Conservation (phyloP, 2,113 vertebrate genomes). For the Rana temporaria region DNA sequence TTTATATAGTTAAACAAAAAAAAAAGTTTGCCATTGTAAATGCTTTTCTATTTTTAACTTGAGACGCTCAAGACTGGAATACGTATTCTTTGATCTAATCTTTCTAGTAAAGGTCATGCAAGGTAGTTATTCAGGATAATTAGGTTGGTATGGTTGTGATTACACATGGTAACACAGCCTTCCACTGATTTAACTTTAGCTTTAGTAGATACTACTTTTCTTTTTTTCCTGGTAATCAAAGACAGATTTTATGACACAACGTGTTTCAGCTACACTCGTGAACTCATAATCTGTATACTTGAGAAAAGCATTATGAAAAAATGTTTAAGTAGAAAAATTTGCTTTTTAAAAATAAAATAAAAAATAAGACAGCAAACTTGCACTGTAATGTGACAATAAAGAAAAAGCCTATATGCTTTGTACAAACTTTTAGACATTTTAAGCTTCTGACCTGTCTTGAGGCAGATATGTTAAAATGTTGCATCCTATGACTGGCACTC, state of each 20-base stretch:
- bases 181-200: background rate
- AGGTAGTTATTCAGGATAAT: constrained; percentile 42
- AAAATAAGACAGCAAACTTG: background rate
- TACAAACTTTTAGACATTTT: too few species aligned
- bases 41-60: constrained; percentile 1
- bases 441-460: too few species aligned
- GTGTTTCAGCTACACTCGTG: background rate
- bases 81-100: constrained; percentile 26
- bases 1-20: background rate
- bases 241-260: background rate
- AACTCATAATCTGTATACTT: background rate
- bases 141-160: constrained; percentile 28
- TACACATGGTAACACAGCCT: constrained; percentile 8
- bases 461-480: too few species aligned
- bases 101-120: constrained; percentile 11
- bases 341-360: background rate
- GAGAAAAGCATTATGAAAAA: background rate
- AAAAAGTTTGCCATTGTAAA: background rate
- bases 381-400: background rate
- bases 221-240: constrained; percentile 15
- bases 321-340: background rate
- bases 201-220: background rate
- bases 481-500: too few species aligned
- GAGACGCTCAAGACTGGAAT: background rate
- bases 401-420: too few species aligned